A percentile compares a stretch with the other conserved stretches of the same genome.
phyloP scores from a whole-genome alignment of 2,888 invertebrate genomes.

The Xylophagus ater region DNA sequence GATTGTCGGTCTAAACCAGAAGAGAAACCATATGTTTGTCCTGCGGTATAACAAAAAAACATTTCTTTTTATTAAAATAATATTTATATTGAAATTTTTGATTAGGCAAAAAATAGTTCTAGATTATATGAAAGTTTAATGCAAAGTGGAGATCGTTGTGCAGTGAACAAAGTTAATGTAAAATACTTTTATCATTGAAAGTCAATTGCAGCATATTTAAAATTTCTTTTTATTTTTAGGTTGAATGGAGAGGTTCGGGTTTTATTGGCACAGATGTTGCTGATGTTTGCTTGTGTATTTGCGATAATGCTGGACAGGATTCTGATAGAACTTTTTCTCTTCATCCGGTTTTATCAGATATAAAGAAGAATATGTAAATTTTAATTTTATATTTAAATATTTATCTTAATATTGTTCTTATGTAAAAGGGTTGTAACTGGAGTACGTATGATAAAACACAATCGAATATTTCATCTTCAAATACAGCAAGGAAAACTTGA shows the following conservation, averaged over 20 bases:
- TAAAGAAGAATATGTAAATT: slow-evolving; percentile 54
- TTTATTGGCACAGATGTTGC: slow-evolving; percentile 56
- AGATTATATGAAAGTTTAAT: no score
- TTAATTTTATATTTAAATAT: no score
- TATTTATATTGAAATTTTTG: no score
- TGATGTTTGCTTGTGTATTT: slow-evolving; percentile 72
- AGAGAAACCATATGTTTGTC: slow-evolving; percentile 77
- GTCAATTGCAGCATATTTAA: no score
- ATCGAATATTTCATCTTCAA: slow-evolving; percentile 72
- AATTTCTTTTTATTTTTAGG: no score
- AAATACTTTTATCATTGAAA: slow-evolving; percentile 61
- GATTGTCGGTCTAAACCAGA: slow-evolving; percentile 68
- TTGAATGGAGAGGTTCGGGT: no score
- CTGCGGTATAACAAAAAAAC: no score
- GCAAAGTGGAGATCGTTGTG: no score
- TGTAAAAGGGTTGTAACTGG: slow-evolving; percentile 81
- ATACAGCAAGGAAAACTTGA: slow-evolving; percentile 61
- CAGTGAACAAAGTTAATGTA: slow-evolving; percentile 49
- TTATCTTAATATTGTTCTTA: no score
- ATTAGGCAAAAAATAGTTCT: no score
- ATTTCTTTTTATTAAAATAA: no score
- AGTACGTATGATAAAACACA: slow-evolving; percentile 59
- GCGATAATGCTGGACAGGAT: slow-evolving; percentile 65
- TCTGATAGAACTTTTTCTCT: slow-evolving; percentile 79
- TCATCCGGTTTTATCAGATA: slow-evolving; percentile 48